Evolutionary conservation across 2,797 vertebrate species (phyloP).

Genomic region (Acanthis flammea): DNA sequence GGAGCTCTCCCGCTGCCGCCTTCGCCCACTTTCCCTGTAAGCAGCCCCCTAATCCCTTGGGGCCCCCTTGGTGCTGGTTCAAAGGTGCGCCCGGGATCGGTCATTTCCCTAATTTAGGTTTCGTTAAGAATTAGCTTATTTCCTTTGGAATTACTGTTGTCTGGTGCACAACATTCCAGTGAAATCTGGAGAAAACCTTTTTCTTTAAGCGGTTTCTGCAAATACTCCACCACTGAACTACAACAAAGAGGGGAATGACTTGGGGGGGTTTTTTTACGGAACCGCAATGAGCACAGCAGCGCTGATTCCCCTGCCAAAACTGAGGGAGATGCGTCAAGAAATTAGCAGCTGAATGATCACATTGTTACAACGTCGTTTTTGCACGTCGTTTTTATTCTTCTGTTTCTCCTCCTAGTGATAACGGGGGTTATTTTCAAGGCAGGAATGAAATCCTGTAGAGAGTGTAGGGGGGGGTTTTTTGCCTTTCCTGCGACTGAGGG

Average conservation of each 20-base stretch:
- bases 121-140: neutral
- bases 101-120: neutral
- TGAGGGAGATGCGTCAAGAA: neutral
- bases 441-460: neutral
- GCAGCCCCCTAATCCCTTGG: neutral
- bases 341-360: neutral
- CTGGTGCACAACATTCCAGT: neutral
- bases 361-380: neutral
- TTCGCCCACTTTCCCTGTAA: neutral
- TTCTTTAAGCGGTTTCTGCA: neutral
- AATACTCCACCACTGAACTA: neutral
- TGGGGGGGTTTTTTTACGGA: neutral
- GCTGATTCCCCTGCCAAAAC: neutral
- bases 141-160: neutral
- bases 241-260: neutral
- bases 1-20: neutral
- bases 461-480: neutral
- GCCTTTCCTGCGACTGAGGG: neutral
- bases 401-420: neutral
- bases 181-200: neutral
- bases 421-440: neutral
- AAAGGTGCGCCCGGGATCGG: neutral
- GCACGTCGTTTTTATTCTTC: neutral
- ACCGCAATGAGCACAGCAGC: neutral
- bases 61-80: neutral